Base-by-base conservation (phyloP, 2,888 invertebrate genomes). In the Sarcophaga carnaria region DNA sequence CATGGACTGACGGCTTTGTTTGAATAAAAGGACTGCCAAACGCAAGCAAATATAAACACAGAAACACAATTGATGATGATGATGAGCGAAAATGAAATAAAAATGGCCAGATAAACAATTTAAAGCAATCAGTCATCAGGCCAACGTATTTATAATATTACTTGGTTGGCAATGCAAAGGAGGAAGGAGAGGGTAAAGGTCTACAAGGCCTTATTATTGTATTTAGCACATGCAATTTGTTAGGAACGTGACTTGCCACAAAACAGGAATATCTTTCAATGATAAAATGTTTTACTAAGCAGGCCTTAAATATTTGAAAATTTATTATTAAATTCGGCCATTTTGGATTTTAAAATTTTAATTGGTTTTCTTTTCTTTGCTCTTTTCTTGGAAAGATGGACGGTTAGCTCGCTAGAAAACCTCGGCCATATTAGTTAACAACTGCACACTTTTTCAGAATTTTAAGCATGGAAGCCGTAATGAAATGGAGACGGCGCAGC, bases 51-150 rank as follows among this genome's bases (percentile, higher is more conserved):
- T 14, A 20, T 4, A 11, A 17, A 12, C 5, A 54, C 54, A 71
- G 47, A 63, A 60, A 59, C 17, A 25, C n/a, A 66, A 62, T 47
- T 71, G 20, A 54, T 76, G 37, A 62, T 71, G 20, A 54, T 76
- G 37, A 62, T 47, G 76, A n/a, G 59, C 20, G 60, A 59, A 78
- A 64, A 37, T 37, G 47, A 69, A 78, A 64, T 75, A 3, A 88
- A 89, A 90, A 89, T 90, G 87, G 88, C 86, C 72, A 66, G 88
- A 86, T 90, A 90, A 91, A 90, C 90, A 90, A 90, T 91, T 91
- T 90, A 85, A 89, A 88, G 89, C 90, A 91, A 91, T 91, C 90
- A 91, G 89, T 90, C 87, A 89, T 85, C 81, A 79, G 14, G 27
- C 67, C 20, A n/a, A 64, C 60, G 54, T 20, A 60, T 81, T 72